Percentiles rank a stretch among this genome's conserved stretches.
Evolutionary conservation across 2,113 vertebrate species (phyloP).

Genomic region (Cranoglanis bouderius): DNA sequence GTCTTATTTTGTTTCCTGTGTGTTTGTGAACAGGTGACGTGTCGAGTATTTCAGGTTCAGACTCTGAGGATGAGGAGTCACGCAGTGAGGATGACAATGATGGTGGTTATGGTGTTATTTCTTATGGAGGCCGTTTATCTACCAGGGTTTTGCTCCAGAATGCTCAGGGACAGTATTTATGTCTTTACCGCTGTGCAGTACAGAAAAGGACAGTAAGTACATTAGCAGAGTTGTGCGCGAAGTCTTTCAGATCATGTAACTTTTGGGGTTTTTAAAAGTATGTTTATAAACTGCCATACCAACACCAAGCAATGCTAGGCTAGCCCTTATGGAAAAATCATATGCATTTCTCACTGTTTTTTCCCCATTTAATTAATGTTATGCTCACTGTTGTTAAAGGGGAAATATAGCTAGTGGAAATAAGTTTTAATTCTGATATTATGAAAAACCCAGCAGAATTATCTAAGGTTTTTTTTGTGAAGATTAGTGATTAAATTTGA

Average conservation of each 20-base stretch:
- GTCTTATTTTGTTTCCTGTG: neutral
- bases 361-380: neutral
- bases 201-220: constrained; percentile 72
- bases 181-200: constrained; percentile 80
- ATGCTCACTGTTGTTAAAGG: no score
- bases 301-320: neutral
- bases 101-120: constrained; percentile 1
- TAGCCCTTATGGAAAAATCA: neutral
- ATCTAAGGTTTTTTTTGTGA: no score
- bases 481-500: neutral
- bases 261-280: neutral
- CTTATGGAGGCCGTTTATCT: constrained; percentile 49
- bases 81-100: constrained; percentile 57
- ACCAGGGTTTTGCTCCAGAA: constrained; percentile 83
- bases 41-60: constrained; percentile 94
- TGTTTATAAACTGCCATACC: neutral
- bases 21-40: constrained; percentile 78
- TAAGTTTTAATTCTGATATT: no score
- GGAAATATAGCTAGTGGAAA: no score
- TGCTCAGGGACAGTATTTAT: constrained; percentile 78
- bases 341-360: no score
- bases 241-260: neutral
- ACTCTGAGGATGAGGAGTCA: constrained; percentile 73
- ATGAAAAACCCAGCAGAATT: no score
- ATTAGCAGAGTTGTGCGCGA: neutral